phyloP scores from a whole-genome alignment of 2,113 vertebrate genomes.

The Trematomus loennbergii region DNA sequence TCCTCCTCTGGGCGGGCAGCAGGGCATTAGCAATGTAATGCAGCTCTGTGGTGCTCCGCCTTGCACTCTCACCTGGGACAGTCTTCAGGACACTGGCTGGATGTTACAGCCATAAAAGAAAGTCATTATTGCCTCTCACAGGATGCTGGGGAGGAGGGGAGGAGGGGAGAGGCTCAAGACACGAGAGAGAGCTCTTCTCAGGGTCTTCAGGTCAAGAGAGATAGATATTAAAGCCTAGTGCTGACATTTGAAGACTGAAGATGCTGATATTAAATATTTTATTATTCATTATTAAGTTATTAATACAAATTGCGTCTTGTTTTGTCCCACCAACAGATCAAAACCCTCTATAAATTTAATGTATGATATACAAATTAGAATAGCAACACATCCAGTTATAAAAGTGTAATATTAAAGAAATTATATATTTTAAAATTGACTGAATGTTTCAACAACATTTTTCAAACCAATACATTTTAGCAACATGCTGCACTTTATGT shows the following conservation, averaged over 20 bases:
- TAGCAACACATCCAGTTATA: too few species aligned
- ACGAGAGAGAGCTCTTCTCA: neutral
- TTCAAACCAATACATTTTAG: too few species aligned
- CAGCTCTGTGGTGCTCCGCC: conserved; percentile 30
- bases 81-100: conserved; percentile 35
- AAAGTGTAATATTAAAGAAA: too few species aligned
- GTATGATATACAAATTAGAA: neutral
- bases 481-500: too few species aligned
- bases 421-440: too few species aligned
- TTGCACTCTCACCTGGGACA: conserved; percentile 64
- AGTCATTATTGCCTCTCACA: conserved; percentile 53
- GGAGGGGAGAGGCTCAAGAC: neutral
- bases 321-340: too few species aligned
- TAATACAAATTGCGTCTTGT: too few species aligned
- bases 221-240: conserved; percentile 33
- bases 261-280: conserved; percentile 7
- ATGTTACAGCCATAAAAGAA: conserved; percentile 52
- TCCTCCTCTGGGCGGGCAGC: conserved; percentile 30
- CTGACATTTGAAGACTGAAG: conserved; percentile 20
- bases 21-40: conserved; percentile 68
- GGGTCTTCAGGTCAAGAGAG: conserved; percentile 40
- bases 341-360: neutral
- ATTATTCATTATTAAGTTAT: too few species aligned
- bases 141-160: conserved; percentile 31
- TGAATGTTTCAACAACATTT: too few species aligned